Evolutionary conservation across 92 coral and sea anemone genomes (phyloP).

Genomic region (Heteractis magnifica): DNA sequence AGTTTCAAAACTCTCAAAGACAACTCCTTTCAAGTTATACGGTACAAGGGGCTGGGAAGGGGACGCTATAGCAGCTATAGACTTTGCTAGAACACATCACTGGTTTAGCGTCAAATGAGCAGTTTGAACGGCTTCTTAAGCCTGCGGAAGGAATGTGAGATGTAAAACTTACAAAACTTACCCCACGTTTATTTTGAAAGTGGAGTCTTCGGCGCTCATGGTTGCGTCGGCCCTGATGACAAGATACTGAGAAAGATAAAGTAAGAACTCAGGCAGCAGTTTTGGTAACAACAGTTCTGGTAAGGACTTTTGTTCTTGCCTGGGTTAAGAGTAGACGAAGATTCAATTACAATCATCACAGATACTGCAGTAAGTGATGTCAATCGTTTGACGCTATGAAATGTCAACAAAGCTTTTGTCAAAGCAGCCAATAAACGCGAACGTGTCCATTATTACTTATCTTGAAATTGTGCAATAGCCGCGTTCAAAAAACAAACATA

Average conservation of each 20-base stretch:
- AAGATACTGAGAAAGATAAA: background rate
- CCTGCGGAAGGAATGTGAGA: background rate
- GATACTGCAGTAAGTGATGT: conserved; percentile 12
- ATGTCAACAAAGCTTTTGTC: conserved; percentile 38
- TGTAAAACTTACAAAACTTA: background rate
- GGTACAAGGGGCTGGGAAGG: background rate
- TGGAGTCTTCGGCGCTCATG: conserved; percentile 4
- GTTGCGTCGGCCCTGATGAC: background rate
- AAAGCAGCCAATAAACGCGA: conserved; percentile 24
- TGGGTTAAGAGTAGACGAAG: background rate
- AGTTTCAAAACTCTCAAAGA: too few relatives aligned
- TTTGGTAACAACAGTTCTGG: too few relatives aligned
- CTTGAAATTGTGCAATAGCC: conserved; percentile 3
- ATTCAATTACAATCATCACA: background rate
- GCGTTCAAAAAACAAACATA: background rate
- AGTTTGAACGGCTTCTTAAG: background rate
- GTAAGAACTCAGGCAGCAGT: background rate
- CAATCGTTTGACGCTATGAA: conserved; percentile 24
- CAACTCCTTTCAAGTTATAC: background rate
- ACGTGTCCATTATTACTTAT: background rate
- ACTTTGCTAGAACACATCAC: background rate
- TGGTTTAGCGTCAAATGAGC: background rate
- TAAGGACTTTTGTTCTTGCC: background rate
- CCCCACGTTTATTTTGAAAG: conserved; percentile 9
- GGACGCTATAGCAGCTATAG: background rate